Evolutionary conservation across 2,797 vertebrate species (phyloP), one percentile per base, ranked within the genome.

Genomic region (Masticophis lateralis): DNA sequence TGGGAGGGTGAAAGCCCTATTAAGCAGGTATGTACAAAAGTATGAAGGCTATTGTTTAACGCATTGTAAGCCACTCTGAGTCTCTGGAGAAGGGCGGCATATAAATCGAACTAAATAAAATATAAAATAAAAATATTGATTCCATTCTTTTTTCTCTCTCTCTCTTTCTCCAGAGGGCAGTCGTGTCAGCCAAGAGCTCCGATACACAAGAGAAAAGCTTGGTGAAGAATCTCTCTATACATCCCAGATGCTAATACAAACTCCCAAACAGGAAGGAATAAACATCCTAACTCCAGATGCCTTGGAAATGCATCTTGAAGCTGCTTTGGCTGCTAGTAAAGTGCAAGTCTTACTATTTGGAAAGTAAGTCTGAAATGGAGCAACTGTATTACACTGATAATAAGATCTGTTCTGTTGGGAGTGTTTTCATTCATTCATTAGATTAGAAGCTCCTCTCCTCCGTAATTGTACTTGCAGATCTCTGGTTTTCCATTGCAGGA

Each of bases 161-260:
- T 66, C 63, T 12, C 63, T 7, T 88, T 95, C 69, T 25, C 2
- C 95, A 99, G 99, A 98, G 59, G 99, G 99, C 95, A 99, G 99
- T 96, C 98, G 98, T n/a, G 99, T 99, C 94, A 99, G 99, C 97
- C 98, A 98, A 92, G 99, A 99, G 97, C 98, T 99, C 28, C 98
- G 96, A 89, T 99, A 99, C 98, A 99, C 99, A 94, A 99, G 98
- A 96, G 99, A 99, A 97, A 99, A 99, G 97, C 98, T 99, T 95
- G 99, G 99, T 20, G 99, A 99, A 91, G 99, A 99, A 97, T 98
- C 98, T 0, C 98, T 99, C 1, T 99, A 99, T 97, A 99, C 99
- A 63, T 98, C 99, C 91, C 99, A 99, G 96, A 99, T 99, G 98
- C 96, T 99, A 93, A 99, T 99, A 96, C 99, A 99, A 98, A 99